These are phyloP conservation scores for Thunnus albacares DNA, from an alignment of 2,797 vertebrate genomes.

Conservation along the genomic window DNA sequence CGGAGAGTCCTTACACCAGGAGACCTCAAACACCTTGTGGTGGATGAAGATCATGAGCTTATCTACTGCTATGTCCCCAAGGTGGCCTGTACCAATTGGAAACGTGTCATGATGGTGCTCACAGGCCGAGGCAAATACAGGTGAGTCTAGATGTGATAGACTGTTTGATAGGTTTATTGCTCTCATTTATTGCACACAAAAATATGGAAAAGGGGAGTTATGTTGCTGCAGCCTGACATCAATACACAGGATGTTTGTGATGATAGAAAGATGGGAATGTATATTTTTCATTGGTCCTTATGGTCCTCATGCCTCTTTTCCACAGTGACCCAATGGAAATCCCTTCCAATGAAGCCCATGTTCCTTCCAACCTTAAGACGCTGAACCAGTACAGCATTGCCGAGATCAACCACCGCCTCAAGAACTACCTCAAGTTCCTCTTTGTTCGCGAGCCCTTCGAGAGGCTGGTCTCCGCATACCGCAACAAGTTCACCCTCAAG, in stretches of 20 bases:
- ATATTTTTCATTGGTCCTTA: background rate
- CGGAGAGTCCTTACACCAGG: slow-evolving; percentile 93
- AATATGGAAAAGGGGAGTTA: background rate
- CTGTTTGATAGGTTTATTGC: background rate
- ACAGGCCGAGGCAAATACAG: slow-evolving; percentile 94
- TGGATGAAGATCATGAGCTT: slow-evolving; percentile 97
- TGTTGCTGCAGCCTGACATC: background rate
- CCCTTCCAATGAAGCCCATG: slow-evolving; percentile 94
- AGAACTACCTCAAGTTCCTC: slow-evolving; percentile 98
- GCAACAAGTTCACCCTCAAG: slow-evolving; percentile 98
- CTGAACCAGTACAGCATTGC: slow-evolving; percentile 98
- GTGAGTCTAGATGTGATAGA: slow-evolving; percentile 36
- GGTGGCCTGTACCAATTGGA: slow-evolving; percentile 99
- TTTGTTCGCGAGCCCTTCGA: slow-evolving; percentile 98
- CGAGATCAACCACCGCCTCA: slow-evolving; percentile 98
- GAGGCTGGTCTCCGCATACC: slow-evolving; percentile 96
- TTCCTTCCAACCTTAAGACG: slow-evolving; percentile 95
- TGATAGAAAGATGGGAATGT: background rate
- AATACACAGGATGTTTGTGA: background rate
- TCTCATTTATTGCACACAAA: background rate
- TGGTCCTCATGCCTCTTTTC: background rate
- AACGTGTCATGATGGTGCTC: slow-evolving; percentile 99
- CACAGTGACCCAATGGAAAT: slow-evolving; percentile 94
- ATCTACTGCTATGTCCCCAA: slow-evolving; percentile 99
- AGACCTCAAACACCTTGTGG: slow-evolving; percentile 96